Percentiles rank a stretch among this genome's conserved stretches.
Conservation (phyloP, 2,113 vertebrate genomes). For the Heterotis niloticus region DNA sequence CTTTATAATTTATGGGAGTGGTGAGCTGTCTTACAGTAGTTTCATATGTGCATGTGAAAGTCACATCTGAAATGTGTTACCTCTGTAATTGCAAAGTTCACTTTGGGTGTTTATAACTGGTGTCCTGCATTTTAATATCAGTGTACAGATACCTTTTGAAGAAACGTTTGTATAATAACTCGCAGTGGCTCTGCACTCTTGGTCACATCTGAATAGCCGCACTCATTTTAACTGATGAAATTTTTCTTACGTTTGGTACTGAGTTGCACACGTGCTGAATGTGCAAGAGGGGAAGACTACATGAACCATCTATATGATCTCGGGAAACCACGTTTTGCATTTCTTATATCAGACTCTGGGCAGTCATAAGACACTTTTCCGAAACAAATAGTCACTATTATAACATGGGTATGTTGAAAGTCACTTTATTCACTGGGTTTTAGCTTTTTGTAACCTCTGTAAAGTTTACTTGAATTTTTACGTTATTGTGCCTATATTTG, state of each 20-base stretch:
- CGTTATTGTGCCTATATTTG: constrained; percentile 29
- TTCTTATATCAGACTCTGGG: neutral
- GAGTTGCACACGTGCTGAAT: constrained; percentile 8
- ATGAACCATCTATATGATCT: neutral
- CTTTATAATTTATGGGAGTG: constrained; percentile 43
- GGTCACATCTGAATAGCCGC: constrained; percentile 3
- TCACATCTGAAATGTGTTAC: constrained; percentile 51
- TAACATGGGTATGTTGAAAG: constrained; percentile 12
- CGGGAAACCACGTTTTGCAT: neutral
- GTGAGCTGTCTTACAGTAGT: neutral
- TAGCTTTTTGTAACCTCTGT: neutral
- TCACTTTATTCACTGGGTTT: constrained; percentile 19
- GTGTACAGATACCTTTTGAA: constrained; percentile 12
- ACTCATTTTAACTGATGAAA: constrained; percentile 4
- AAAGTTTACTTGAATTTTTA: constrained; percentile 32
- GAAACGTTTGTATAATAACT: neutral
- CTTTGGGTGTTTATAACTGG: constrained; percentile 12
- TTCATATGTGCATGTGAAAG: neutral
- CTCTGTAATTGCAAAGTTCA: constrained; percentile 35
- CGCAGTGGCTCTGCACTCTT: no score
- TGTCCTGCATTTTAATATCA: constrained; percentile 49
- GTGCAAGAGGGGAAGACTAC: neutral
- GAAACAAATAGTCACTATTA: neutral
- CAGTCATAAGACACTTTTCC: neutral
- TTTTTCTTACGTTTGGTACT: constrained; percentile 12